These are phyloP conservation scores for Pyrocephalus nanus DNA, from an alignment of 2,797 vertebrate genomes.

Conservation along the genomic window DNA sequence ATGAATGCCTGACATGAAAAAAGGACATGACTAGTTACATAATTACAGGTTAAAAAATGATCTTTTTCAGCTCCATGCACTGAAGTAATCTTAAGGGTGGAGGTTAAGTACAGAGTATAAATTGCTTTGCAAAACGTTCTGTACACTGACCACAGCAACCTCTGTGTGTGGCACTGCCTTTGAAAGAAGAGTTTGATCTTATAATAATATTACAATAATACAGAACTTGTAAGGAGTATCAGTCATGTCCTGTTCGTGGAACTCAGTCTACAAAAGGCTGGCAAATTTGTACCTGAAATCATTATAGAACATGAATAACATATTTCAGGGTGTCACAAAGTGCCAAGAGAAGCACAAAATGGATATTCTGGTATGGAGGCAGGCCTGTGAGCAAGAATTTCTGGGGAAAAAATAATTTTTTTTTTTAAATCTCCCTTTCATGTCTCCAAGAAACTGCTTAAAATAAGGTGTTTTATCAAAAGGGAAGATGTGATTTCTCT, in stretches of 20 bases:
- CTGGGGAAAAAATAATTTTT: neutral
- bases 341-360: neutral
- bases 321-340: neutral
- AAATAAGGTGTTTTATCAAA: neutral
- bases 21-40: neutral
- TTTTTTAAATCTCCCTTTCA: neutral
- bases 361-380: neutral
- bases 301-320: neutral
- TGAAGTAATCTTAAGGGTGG: neutral
- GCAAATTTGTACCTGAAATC: neutral
- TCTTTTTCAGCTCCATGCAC: neutral
- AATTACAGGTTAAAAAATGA: conserved; percentile 26
- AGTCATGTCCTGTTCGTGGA: neutral
- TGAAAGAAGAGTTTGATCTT: neutral
- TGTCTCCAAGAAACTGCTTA: neutral
- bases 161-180: neutral
- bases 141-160: neutral
- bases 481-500: neutral
- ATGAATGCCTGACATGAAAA: conserved; percentile 22
- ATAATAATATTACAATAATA: neutral
- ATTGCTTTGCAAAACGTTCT: neutral
- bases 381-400: neutral
- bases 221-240: neutral
- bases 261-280: neutral
- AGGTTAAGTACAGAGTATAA: neutral